Base-by-base conservation (phyloP, 2,113 vertebrate genomes). In the Xerus inauris region DNA sequence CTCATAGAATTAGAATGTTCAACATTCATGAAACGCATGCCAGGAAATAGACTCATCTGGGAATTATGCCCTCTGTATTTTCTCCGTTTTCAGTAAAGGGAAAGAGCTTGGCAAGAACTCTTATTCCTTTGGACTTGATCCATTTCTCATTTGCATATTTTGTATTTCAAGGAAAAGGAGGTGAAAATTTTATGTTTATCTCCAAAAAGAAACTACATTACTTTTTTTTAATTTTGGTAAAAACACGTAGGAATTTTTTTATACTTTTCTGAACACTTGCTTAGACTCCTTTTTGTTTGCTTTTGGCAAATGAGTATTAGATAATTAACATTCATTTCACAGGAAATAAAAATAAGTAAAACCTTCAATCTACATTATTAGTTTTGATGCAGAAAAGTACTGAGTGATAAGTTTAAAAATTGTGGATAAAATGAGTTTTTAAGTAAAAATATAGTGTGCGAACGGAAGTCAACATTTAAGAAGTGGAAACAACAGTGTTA, bases 341-440 rank as follows among this genome's bases (percentile, higher is more conserved):
- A 54, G 72, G 54, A 86, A 95, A 93, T 79, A 86, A 89, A 95
- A 95, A 92, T 35, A 86, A 75, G 32, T 38, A 83, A 90, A 93
- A 81, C 13, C 54, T 94, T 84, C 26, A 49, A 92, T 54, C 62
- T 86, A 47, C 65, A 49, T 49, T 54, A 12, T 96, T 87, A 65
- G 59, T 64, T 91, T 91, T 73, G n/a, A n/a, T 77, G 19, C 32
- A 69, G 59, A 88, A 94, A 93, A 42, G 19, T 72, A 85, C 30
- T 71, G 26, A 87, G 8, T 64, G 71, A 59, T 69, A 38, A 62
- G 40, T 47, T n/a, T 49, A 64, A 77, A 54, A 73, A 20, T 26
- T 59, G 57, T 62, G 77, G 35, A 51, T 86, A 57, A 91, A 95
- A 71, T 22, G 22, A 54, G 51, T 35, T 22, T 59, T 72, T 59